A percentile compares a stretch with the other conserved stretches of the same genome.
These are phyloP conservation scores for Squalus acanthias DNA, from an alignment of 2,797 vertebrate genomes.

Conservation along the genomic window DNA sequence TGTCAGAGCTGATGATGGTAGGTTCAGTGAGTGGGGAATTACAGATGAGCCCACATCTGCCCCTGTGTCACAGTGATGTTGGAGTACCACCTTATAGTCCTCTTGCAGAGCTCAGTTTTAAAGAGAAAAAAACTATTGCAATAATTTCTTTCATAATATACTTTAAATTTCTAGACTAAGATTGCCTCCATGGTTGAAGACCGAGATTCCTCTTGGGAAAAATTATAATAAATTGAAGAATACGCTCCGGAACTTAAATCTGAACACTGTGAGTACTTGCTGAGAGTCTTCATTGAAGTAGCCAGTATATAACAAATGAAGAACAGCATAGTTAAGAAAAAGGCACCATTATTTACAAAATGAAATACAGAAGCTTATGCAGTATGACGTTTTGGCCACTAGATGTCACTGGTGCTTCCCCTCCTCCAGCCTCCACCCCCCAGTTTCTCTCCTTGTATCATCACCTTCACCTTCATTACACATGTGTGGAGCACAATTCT, in stretches of 20 bases:
- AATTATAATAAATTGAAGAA: slow-evolving; percentile 92
- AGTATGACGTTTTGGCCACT: not conserved
- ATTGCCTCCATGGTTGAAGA: slow-evolving; percentile 94
- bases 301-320: not conserved
- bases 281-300: not conserved
- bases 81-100: not conserved
- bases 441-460: not conserved
- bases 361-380: not conserved
- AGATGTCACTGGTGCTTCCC: not conserved
- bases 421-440: not conserved
- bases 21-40: not conserved
- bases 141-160: slow-evolving; percentile 40
- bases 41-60: not conserved
- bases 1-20: too few species aligned
- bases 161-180: slow-evolving; percentile 64
- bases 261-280: slow-evolving; percentile 78
- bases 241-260: slow-evolving; percentile 81
- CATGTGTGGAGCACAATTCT: not conserved
- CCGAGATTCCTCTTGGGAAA: slow-evolving; percentile 89
- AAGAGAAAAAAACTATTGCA: not conserved
- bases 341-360: not conserved
- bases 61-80: not conserved
- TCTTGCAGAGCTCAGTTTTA: not conserved
- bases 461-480: not conserved
- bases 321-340: not conserved